Base-by-base conservation (phyloP, 2,888 invertebrate species). In the Malacosoma neustria region DNA sequence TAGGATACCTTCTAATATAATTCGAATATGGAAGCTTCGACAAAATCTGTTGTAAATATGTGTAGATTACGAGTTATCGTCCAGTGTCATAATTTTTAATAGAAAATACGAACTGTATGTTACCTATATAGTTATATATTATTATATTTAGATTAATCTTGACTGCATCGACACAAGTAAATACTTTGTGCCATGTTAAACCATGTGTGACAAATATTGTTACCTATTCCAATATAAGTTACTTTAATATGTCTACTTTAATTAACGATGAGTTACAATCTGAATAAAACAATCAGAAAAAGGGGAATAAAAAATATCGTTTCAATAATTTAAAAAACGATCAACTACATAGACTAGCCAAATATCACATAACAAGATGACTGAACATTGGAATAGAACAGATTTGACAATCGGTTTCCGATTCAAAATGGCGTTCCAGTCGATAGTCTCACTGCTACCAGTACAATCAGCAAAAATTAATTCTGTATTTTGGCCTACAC, bases 11-110 rank as follows among this genome's bases (percentile, higher is more conserved):
- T 1, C 22, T 22, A 22, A 9, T 7, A 22, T 22, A 22, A 22
- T 22, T 22, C 22, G 6, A 22, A 22, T 9, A 9, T 22, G n/a
- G n/a, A n/a, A n/a, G n/a, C n/a, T n/a, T n/a, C n/a, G n/a, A n/a
- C n/a, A n/a, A n/a, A n/a, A 22, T 22, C 4, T 22, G 45, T 46
- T 81, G 82, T 84, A 82, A 76, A 84, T 82, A 81, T 80, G 73
- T 76, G 76, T 61, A 46, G 63, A 58, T 46, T 50, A 39, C 57
- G 59, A 57, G 50, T 54, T 55, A 49, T 58, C 61, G 55, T 72
- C 80, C 81, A 84, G 82, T 85, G 84, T 81, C 77, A 77, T 80
- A 76, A 68, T 60, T 54, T 59, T 56, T 54, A 58, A 55, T 58
- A 37, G 34, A 34, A 38, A 6, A 29, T 29, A 29, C 11, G n/a